Evolutionary conservation across 1,140 invertebrate genomes (phyloP), one percentile per base, ranked within the genome.

Genomic region (Atopsyche davidsoni): DNA sequence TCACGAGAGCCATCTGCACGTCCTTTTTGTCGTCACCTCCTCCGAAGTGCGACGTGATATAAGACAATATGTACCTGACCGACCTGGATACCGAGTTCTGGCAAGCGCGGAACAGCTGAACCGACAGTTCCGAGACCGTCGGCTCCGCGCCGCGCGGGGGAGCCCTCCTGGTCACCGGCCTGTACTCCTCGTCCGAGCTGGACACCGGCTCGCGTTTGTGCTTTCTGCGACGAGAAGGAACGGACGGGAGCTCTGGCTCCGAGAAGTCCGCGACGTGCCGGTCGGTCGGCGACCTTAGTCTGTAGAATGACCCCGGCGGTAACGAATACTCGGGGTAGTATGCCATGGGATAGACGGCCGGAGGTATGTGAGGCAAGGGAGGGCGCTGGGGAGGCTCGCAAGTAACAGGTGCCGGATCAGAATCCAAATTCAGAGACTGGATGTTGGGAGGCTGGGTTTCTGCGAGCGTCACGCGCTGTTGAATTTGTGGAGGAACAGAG

Each of bases 1-100:
- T 81, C 35, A 86, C 80, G 57, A 88, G 67, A 1, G 82, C 79
- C 51, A 85, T 77, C 59, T 86, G 82, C 21, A 87, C 72, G 58
- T 88, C 82, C 43, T 82, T 76, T 59, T 84, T 81, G 13, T 80
- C 79, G 43, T 82, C 75, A 10, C 75, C 70, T 18, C 67, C 70
- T 42, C 69, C 73, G 16, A 79, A 64, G 53, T 73, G 74, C 10
- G 79, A 72, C 41, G 78, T 76, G 42, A 86, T 71, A 43, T 78
- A 75, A 41, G 77, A 70, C 9, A 85, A 77, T 55, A 87, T 75
- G 60, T 80, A 78, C 61, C 79, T 77, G 36, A 85, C 68, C 7
- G 80, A 75, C 51, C 75, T 77, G n/a, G 77, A 76, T 10, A 81
- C 72, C 13, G 79, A 77, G 17, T 75, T 64, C 23, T 80, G 75